phyloP scores from a whole-genome alignment of 2,888 invertebrate genomes.

The Tipula vernalis region DNA sequence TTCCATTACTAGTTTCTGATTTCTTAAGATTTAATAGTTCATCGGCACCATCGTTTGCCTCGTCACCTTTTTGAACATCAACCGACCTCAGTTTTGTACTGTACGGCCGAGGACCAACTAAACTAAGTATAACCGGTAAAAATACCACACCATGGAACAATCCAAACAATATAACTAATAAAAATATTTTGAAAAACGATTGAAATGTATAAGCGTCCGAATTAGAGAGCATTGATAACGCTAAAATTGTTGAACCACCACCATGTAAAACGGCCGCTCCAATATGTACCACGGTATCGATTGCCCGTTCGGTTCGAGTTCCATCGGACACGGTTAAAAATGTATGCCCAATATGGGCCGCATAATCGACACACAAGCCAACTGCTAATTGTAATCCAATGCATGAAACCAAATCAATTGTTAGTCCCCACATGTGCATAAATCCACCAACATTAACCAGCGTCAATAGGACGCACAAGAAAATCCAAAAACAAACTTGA shows the following conservation, averaged over 20 bases:
- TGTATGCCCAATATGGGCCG: conserved; percentile 68
- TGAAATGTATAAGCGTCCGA: conserved; percentile 36
- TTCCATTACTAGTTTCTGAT: not conserved
- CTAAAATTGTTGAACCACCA: conserved; percentile 62
- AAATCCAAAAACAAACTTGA: conserved; percentile 66
- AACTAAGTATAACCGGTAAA: conserved; percentile 60
- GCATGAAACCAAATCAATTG: conserved; percentile 69
- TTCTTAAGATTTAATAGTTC: not conserved
- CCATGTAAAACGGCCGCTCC: conserved; percentile 67
- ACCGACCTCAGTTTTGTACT: not conserved
- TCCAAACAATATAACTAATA: conserved; percentile 63
- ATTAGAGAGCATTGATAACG: conserved; percentile 53
- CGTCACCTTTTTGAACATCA: not conserved
- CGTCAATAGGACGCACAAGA: conserved; percentile 59
- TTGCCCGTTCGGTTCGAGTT: conserved; percentile 42
- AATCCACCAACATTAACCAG: conserved; percentile 62
- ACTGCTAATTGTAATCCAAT: conserved; percentile 69
- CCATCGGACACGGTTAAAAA: conserved; percentile 52
- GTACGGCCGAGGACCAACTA: conserved; percentile 53
- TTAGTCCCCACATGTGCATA: conserved; percentile 71
- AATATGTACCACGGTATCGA: conserved; percentile 55
- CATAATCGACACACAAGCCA: conserved; percentile 73
- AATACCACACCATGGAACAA: conserved; percentile 64
- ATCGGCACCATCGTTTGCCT: not conserved
- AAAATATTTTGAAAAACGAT: conserved; percentile 50